phyloP scores from a whole-genome alignment of 2,113 vertebrate species.

The Prionailurus viverrinus region DNA sequence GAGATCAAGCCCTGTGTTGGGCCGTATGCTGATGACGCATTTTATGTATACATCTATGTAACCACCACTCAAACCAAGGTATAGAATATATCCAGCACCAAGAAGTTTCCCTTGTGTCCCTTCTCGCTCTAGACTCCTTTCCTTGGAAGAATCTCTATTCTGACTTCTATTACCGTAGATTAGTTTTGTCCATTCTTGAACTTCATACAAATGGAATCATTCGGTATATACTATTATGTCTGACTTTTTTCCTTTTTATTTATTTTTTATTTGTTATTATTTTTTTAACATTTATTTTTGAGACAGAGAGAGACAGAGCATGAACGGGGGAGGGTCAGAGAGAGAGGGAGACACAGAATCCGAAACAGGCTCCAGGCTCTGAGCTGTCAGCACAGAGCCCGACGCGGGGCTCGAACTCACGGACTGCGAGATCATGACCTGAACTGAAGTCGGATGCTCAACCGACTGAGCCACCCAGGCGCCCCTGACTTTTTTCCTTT shows the following conservation, averaged over 20 bases:
- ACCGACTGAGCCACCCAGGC: too few species aligned
- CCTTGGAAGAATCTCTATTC: not conserved
- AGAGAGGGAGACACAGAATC: too few species aligned
- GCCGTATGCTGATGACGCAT: not conserved
- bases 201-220: not conserved
- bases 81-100: not conserved
- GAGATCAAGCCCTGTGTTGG: too few species aligned
- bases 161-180: not conserved
- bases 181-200: constrained; percentile 29
- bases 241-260: constrained; percentile 10
- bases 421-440: too few species aligned
- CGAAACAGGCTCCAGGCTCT: too few species aligned
- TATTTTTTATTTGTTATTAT: not conserved
- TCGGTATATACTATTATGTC: not conserved
- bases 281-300: too few species aligned
- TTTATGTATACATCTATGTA: not conserved
- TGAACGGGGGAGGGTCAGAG: too few species aligned
- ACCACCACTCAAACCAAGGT: not conserved
- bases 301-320: too few species aligned
- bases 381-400: too few species aligned
- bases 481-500: not conserved
- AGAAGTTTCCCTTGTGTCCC: not conserved
- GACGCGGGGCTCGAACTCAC: too few species aligned
- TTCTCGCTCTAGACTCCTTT: not conserved
- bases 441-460: too few species aligned